Conservation (phyloP, 1,140 invertebrate species). For the Paracyclopina nana region DNA sequence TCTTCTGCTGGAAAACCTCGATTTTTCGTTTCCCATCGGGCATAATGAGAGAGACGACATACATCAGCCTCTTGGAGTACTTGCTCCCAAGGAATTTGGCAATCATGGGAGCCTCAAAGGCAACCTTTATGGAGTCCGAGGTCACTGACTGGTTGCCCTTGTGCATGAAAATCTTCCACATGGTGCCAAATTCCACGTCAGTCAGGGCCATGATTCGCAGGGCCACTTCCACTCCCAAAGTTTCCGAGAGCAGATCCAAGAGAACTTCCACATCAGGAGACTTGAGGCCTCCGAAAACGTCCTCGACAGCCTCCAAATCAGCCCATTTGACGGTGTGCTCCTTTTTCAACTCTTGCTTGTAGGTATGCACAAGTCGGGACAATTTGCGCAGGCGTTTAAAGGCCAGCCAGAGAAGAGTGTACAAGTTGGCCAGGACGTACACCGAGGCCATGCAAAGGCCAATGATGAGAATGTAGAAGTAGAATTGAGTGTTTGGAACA, state of each 20-base stretch:
- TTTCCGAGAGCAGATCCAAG: neutral
- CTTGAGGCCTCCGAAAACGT: neutral
- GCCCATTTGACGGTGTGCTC: neutral
- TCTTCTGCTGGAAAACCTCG: too few relatives aligned
- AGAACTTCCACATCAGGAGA: neutral
- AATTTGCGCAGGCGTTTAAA: neutral
- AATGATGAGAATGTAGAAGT: neutral
- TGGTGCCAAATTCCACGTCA: neutral
- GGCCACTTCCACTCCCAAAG: neutral
- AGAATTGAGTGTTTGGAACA: neutral
- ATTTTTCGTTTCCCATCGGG: too few relatives aligned
- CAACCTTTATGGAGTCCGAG: too few relatives aligned
- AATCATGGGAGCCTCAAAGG: too few relatives aligned
- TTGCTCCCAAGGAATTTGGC: too few relatives aligned
- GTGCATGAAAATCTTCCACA: too few relatives aligned
- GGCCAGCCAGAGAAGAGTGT: neutral
- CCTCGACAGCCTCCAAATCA: neutral
- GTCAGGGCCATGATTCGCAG: neutral
- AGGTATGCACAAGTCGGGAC: neutral
- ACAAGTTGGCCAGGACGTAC: neutral
- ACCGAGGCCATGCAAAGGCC: neutral
- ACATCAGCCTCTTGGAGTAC: too few relatives aligned
- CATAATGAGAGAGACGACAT: too few relatives aligned
- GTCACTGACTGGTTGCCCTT: too few relatives aligned
- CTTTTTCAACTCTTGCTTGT: neutral